Evolutionary conservation across 2,113 vertebrate genomes (phyloP).

Genomic region (Ptyas mucosa): DNA sequence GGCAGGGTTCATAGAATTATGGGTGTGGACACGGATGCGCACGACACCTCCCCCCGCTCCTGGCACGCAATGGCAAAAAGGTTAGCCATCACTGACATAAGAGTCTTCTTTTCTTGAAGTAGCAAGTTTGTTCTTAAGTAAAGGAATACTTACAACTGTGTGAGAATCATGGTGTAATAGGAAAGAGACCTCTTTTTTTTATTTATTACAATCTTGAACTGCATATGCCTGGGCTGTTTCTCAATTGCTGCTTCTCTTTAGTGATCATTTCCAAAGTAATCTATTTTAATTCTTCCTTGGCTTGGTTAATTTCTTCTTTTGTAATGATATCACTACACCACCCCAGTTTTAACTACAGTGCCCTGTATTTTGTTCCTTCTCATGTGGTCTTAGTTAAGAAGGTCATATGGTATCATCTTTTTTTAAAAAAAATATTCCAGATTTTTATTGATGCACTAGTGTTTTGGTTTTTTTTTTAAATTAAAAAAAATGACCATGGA

Average conservation of each 20-base stretch:
- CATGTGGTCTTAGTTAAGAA: neutral
- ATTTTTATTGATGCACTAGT: neutral
- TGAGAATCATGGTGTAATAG: neutral
- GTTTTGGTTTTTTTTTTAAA: neutral
- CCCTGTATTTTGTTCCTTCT: neutral
- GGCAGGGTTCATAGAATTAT: no score
- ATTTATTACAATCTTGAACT: neutral
- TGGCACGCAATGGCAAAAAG: no score
- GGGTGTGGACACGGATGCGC: no score
- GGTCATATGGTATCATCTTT: neutral
- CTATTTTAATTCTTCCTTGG: neutral
- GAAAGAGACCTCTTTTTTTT: neutral
- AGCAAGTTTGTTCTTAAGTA: neutral
- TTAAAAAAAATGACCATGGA: neutral
- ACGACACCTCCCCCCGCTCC: no score
- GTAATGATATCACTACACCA: neutral
- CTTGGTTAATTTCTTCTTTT: neutral
- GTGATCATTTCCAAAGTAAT: neutral
- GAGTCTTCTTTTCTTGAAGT: neutral
- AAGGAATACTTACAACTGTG: neutral
- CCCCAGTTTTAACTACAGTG: neutral
- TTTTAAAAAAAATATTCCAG: neutral
- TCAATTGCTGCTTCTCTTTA: neutral
- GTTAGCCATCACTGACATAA: neutral
- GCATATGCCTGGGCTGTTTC: neutral